These are phyloP conservation scores for Agapornis canus DNA, from an alignment of 2,797 vertebrate species.

Conservation along the genomic window DNA sequence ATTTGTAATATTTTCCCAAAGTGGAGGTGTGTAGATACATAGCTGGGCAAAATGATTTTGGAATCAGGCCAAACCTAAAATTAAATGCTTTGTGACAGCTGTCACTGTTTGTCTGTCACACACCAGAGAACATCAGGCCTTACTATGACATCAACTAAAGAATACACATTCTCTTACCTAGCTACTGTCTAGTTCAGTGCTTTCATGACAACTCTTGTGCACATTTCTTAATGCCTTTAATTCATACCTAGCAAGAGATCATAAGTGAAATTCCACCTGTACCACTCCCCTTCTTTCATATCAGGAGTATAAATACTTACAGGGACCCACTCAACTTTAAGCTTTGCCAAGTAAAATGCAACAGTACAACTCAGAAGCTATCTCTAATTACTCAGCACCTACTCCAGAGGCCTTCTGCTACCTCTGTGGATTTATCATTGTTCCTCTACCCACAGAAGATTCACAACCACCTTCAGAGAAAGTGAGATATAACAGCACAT, in stretches of 20 bases:
- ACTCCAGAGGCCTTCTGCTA: not conserved
- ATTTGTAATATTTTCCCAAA: not conserved
- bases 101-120: not conserved
- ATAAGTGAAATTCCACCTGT: not conserved
- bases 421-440: not conserved
- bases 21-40: not conserved
- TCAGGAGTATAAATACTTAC: not conserved
- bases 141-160: not conserved
- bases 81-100: conserved; percentile 42
- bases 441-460: not conserved
- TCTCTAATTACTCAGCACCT: not conserved
- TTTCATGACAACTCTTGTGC: not conserved
- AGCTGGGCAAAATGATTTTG: not conserved
- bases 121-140: not conserved
- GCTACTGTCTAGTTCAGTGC: not conserved
- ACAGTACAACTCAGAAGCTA: not conserved
- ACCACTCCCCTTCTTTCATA: not conserved
- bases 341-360: not conserved
- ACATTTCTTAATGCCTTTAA: not conserved
- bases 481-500: not conserved
- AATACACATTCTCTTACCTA: not conserved
- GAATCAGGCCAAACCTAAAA: not conserved
- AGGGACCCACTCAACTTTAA: not conserved
- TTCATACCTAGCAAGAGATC: not conserved
- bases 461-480: not conserved